Evolutionary conservation across 2,888 invertebrate genomes (phyloP), one percentile per base, ranked within the genome.

Genomic region (Eupithecia inturbata): DNA sequence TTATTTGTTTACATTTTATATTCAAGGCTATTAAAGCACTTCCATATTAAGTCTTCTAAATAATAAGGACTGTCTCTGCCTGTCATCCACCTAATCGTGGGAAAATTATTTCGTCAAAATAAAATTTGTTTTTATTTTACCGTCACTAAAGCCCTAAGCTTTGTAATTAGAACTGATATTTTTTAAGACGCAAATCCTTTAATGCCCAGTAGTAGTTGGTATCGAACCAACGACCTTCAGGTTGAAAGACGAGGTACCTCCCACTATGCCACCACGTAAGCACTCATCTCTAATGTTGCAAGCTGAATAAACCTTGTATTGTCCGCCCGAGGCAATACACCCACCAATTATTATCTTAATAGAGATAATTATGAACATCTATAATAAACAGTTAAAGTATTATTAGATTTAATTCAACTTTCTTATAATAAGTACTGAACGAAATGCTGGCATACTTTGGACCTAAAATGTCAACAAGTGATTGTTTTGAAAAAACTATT

Each of bases 251-350:
- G 26, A 22, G 12, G 26, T 22, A 12, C 19, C 66, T 66, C 66
- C 66, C 66, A 66, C 66, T 39, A 66, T 14, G n/a, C 33, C 33
- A 64, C 6, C 39, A 39, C 36, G 26, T 22, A 39, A n/a, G 26
- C 63, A 63, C 66, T 66, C 39, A 66, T 66, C 66, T 66, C 36
- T 3, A 31, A 66, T 66, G 66, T 66, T 39, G 66, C 22, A 66
- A 66, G 66, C 5, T 64, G 7, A 10, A 5, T 14, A 39, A 64
- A 16, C 64, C 36, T 36, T 22, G 22, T 41, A 41, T 66, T 26
- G 36, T 66, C 6, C 10, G 22, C 66, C 39, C 22, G 62, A 62
- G 22, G 66, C 14, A 22, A 26, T 7, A 66, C 66, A 66, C 39
- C 66, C 39, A 66, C 66, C 14, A 14, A 41, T 66, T 22, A n/a